Percentiles rank a stretch among this genome's conserved stretches.
Conservation (phyloP, 2,888 invertebrate species). For the Nemotelus pantherinus region DNA sequence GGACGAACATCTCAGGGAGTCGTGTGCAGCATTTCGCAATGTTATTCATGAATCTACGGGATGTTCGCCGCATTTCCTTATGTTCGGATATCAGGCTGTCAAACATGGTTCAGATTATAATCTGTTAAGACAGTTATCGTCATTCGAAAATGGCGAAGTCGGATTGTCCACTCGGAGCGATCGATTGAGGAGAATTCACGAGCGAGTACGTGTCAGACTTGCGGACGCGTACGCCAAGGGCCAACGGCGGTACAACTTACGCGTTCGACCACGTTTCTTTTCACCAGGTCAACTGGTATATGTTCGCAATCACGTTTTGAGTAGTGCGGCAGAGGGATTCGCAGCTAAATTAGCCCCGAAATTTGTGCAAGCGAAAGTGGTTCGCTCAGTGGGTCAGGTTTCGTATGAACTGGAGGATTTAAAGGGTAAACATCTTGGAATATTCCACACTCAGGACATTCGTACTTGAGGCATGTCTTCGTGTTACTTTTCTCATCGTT, state of each 20-base stretch:
- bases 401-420: too few relatives aligned
- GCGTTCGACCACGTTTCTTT: not conserved
- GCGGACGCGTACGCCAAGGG: not conserved
- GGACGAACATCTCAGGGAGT: slow-evolving; percentile 17
- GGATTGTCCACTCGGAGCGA: not conserved
- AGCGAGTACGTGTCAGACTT: not conserved
- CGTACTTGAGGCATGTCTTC: too few relatives aligned
- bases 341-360: not conserved
- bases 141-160: not conserved
- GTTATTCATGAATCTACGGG: slow-evolving; percentile 19
- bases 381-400: too few relatives aligned
- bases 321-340: not conserved
- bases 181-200: not conserved
- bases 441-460: too few relatives aligned
- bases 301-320: not conserved
- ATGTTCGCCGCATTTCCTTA: slow-evolving; percentile 46
- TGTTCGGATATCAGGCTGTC: slow-evolving; percentile 38
- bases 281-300: not conserved
- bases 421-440: too few relatives aligned
- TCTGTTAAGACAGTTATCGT: not conserved
- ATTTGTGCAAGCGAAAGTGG: not conserved
- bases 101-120: not conserved
- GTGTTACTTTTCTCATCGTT: too few relatives aligned
- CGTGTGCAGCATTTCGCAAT: slow-evolving; percentile 32
- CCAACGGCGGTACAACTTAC: not conserved